Percentiles rank a stretch among this genome's conserved stretches.
Evolutionary conservation across 2,888 invertebrate genomes (phyloP).

Genomic region (Trissoscelio sp.): DNA sequence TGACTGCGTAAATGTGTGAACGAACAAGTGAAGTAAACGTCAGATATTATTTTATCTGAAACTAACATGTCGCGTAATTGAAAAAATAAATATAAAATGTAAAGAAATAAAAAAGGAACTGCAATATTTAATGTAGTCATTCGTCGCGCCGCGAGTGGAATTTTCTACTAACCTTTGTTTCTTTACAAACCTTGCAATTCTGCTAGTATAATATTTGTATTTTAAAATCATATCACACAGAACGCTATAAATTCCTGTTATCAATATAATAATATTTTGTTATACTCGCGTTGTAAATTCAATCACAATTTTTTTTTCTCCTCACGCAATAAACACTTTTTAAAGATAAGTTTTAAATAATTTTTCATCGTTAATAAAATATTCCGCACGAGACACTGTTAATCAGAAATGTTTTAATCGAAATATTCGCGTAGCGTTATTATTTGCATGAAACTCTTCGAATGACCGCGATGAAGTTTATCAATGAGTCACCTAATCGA

Average conservation of each 20-base stretch:
- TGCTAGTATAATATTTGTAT: slow-evolving; percentile 67
- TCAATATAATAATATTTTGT: slow-evolving; percentile 70
- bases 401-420: slow-evolving; percentile 39
- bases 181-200: slow-evolving; percentile 63
- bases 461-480: slow-evolving; percentile 60
- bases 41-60: slow-evolving; percentile 47
- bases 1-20: slow-evolving; percentile 1
- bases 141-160: slow-evolving; percentile 56
- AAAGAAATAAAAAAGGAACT: slow-evolving; percentile 34
- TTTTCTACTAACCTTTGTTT: slow-evolving; percentile 69
- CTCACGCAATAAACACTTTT: slow-evolving; percentile 45
- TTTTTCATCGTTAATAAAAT: slow-evolving; percentile 42
- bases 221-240: slow-evolving; percentile 66
- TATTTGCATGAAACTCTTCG: slow-evolving; percentile 57
- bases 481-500: slow-evolving; percentile 66
- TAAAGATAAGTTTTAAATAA: slow-evolving; percentile 49
- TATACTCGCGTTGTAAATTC: slow-evolving; percentile 62
- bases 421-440: slow-evolving; percentile 35
- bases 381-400: slow-evolving; percentile 45
- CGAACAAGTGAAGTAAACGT: background rate
- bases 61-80: slow-evolving; percentile 41
- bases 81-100: slow-evolving; percentile 54
- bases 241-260: slow-evolving; percentile 59
- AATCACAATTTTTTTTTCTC: slow-evolving; percentile 42
- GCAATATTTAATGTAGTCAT: slow-evolving; percentile 55